Evolutionary conservation across 2,888 invertebrate genomes (phyloP).

Genomic region (Dichetophora obliterata): DNA sequence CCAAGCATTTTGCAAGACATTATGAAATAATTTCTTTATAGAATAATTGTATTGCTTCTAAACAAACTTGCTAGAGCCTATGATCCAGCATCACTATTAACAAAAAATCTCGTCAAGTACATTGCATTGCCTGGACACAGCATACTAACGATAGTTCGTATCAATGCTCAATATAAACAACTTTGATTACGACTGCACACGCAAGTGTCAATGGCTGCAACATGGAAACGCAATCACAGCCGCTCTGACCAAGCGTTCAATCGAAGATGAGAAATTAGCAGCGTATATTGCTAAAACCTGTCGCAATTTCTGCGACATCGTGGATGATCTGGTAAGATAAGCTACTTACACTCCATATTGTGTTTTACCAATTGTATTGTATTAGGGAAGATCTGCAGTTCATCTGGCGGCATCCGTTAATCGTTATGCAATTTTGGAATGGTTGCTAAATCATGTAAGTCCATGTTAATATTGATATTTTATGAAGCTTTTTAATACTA

Average conservation of each 20-base stretch:
- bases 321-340: constrained; percentile 73
- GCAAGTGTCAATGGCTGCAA: constrained; percentile 72
- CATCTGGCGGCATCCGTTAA: constrained; percentile 85
- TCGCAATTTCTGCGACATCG: constrained; percentile 74
- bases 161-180: constrained; percentile 53
- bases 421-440: constrained; percentile 77
- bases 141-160: neutral
- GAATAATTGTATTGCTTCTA: neutral
- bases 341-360: neutral
- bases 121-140: neutral
- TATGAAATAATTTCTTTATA: neutral
- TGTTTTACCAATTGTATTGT: neutral
- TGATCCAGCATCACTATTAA: too few relatives aligned
- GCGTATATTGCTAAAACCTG: constrained; percentile 75
- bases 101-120: too few relatives aligned
- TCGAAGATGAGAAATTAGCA: constrained; percentile 74
- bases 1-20: neutral
- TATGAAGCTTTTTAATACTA: neutral
- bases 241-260: constrained; percentile 76
- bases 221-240: constrained; percentile 72
- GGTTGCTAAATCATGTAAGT: constrained; percentile 76
- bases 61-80: too few relatives aligned
- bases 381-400: constrained; percentile 80
- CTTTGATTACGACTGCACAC: constrained; percentile 72
- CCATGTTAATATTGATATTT: neutral